Percentiles rank a stretch among this genome's conserved stretches.
phyloP scores from a whole-genome alignment of 2,797 vertebrate genomes.

The Prionace glauca region DNA sequence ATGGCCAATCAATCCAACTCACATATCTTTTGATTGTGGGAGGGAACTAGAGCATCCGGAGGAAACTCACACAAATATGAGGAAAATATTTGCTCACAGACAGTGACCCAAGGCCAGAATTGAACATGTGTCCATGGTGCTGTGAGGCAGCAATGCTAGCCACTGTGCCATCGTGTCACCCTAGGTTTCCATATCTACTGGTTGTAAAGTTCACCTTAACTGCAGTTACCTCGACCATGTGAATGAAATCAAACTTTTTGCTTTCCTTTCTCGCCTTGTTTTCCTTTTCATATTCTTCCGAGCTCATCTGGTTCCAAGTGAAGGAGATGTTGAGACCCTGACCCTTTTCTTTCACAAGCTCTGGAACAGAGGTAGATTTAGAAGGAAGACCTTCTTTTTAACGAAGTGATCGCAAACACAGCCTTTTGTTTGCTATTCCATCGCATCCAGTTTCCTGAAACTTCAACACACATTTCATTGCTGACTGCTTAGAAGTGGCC shows the following conservation, averaged over 20 bases:
- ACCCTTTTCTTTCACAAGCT: conserved; percentile 47
- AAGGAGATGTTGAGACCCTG: conserved; percentile 71
- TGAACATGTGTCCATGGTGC: too few species aligned
- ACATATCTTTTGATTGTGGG: too few species aligned
- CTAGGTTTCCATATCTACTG: neutral
- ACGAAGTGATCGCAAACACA: neutral
- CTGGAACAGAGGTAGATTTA: neutral
- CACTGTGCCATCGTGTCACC: too few species aligned
- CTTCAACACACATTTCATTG: neutral
- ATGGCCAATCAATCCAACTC: too few species aligned
- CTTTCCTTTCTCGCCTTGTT: conserved; percentile 59
- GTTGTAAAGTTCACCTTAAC: neutral
- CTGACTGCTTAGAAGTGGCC: neutral
- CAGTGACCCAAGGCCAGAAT: too few species aligned
- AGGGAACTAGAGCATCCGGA: too few species aligned
- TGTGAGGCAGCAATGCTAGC: too few species aligned
- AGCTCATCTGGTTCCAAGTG: conserved; percentile 77
- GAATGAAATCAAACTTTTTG: conserved; percentile 84
- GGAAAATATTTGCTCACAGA: too few species aligned
- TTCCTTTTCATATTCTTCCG: conserved; percentile 73
- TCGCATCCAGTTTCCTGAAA: neutral
- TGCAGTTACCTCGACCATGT: conserved; percentile 81
- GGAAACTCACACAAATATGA: too few species aligned
- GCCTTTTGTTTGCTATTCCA: neutral
- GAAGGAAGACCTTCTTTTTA: neutral